Evolutionary conservation across 1,140 invertebrate species (phyloP).

Genomic region (Pristionchus pacificus): DNA sequence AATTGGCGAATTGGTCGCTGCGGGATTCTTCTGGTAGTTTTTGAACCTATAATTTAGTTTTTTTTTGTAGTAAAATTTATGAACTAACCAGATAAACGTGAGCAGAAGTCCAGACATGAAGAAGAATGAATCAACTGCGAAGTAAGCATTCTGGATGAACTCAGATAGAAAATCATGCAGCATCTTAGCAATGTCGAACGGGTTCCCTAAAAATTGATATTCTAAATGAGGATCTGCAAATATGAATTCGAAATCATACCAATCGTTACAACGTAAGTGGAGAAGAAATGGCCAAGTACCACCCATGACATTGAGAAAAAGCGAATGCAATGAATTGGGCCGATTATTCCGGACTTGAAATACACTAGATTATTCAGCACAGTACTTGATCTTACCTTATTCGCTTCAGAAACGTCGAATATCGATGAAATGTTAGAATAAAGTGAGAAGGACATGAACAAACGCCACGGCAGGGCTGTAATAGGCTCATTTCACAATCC

Average conservation of each 20-base stretch:
- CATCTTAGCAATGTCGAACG: constrained; percentile 17
- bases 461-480: not conserved
- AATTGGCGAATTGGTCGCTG: constrained; percentile 13
- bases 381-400: not conserved
- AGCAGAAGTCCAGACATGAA: constrained; percentile 26
- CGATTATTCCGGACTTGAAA: constrained; percentile 9
- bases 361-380: not conserved
- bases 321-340: constrained; percentile 70
- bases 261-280: constrained; percentile 8
- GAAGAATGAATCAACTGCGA: constrained; percentile 29
- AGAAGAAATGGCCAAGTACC: constrained; percentile 78
- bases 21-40: not conserved
- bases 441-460: constrained; percentile 2
- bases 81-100: constrained; percentile 17
- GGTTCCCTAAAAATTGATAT: constrained; percentile 15
- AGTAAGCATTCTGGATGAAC: constrained; percentile 28
- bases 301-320: constrained; percentile 87
- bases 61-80: not conserved
- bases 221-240: not conserved
- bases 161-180: constrained; percentile 12
- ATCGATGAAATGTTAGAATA: constrained; percentile 1
- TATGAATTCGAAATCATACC: constrained; percentile 12
- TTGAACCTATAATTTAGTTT: not conserved
- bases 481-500: not conserved
- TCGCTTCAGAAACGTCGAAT: not conserved